phyloP scores from a whole-genome alignment of 2,797 vertebrate species.

The Brachyalestes nurse region DNA sequence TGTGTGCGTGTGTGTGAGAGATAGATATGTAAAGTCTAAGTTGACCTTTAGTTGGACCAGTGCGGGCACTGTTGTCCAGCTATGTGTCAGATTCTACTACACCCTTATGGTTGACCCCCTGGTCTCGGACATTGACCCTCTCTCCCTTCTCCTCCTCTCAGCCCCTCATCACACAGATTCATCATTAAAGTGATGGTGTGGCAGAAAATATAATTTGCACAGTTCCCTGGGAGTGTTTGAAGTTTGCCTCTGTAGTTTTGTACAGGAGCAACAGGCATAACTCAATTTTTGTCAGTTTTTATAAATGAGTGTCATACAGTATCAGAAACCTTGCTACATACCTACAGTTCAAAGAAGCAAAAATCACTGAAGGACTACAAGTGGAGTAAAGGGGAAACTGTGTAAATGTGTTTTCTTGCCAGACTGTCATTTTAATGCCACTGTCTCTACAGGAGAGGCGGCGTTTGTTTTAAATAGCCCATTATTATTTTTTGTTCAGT shows the following conservation, averaged over 20 bases:
- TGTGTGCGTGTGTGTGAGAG: too few species aligned
- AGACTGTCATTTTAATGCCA: background rate
- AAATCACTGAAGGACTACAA: background rate
- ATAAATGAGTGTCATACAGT: background rate
- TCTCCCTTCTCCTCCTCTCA: background rate
- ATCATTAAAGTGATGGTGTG: background rate
- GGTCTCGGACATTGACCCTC: background rate
- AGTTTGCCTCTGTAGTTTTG: background rate
- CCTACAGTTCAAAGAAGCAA: background rate
- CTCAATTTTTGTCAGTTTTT: too few species aligned
- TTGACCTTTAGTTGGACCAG: conserved; percentile 41
- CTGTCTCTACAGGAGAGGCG: background rate
- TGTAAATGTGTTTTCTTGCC: conserved; percentile 5
- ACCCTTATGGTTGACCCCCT: background rate
- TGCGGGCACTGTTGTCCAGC: conserved; percentile 70
- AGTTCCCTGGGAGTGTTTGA: too few species aligned
- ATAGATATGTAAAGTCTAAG: too few species aligned
- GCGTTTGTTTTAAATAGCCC: conserved; percentile 15
- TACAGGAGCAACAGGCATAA: background rate
- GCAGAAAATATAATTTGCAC: background rate
- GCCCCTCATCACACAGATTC: background rate
- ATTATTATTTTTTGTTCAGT: conserved; percentile 31
- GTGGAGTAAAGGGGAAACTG: background rate
- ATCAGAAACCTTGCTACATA: background rate
- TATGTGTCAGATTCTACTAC: conserved; percentile 7